Conservation (phyloP, 1,140 invertebrate species). For the Heliconius eleuchia region DNA sequence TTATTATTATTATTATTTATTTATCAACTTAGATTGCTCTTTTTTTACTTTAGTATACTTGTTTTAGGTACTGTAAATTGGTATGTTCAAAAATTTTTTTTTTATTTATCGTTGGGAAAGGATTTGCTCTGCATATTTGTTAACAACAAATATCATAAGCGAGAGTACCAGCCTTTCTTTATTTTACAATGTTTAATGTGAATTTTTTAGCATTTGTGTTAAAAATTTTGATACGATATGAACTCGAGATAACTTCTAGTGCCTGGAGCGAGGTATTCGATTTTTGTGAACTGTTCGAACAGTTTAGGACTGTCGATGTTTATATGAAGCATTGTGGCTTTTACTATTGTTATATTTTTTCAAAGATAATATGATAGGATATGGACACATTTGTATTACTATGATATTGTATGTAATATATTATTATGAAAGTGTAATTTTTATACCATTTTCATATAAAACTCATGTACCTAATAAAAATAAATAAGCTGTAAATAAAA, state of each 20-base stretch:
- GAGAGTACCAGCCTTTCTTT: slow-evolving; percentile 67
- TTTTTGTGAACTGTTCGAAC: slow-evolving; percentile 62
- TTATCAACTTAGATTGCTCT: slow-evolving; percentile 54
- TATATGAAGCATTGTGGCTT: slow-evolving; percentile 73
- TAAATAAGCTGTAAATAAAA: slow-evolving; percentile 77
- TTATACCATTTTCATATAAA: slow-evolving; percentile 81
- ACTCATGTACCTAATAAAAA: slow-evolving; percentile 79
- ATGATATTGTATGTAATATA: slow-evolving; percentile 73
- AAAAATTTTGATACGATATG: slow-evolving; percentile 57
- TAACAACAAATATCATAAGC: slow-evolving; percentile 69
- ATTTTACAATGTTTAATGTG: slow-evolving; percentile 58
- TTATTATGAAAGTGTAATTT: slow-evolving; percentile 79
- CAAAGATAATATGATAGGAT: slow-evolving; percentile 62
- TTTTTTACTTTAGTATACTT: slow-evolving; percentile 50
- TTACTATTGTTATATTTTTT: slow-evolving; percentile 80
- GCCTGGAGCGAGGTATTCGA: slow-evolving; percentile 71
- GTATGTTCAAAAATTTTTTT: slow-evolving; percentile 24
- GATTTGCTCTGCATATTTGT: slow-evolving; percentile 77
- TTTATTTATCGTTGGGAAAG: slow-evolving; percentile 51
- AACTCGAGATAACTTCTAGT: slow-evolving; percentile 60
- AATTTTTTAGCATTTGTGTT: slow-evolving; percentile 55
- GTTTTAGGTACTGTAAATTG: slow-evolving; percentile 48
- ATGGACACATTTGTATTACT: slow-evolving; percentile 77
- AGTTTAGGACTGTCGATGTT: slow-evolving; percentile 64
- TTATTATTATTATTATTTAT: slow-evolving; percentile 75